Base-by-base conservation (phyloP, 2,888 invertebrate species). In the Chrysotoxum bicinctum region DNA sequence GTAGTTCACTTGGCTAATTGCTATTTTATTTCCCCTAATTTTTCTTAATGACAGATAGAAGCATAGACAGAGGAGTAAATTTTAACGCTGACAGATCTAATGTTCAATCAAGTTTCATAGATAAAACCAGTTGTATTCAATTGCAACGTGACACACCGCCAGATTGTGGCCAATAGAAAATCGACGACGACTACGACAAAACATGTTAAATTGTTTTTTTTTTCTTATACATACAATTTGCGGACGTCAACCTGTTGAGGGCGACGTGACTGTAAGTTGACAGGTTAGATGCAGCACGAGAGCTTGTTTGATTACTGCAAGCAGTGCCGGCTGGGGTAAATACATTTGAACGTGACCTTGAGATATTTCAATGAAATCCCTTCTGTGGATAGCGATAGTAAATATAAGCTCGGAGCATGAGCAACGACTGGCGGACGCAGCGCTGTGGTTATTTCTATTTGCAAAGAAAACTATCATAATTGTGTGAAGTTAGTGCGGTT, bases 291-390 rank as follows among this genome's bases (percentile, higher is more conserved):
- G 10, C 26, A 45, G 76, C 48, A 70, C 62, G 60, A 62, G 60
- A 75, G 35, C n/a, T 37, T 50, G n/a, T 19, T 60, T 60, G 16
- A 74, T 23, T 32, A 56, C 12, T 23, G 45, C 14, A 12, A 37
- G 23, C 19, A 14, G 50, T 6, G 6, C 21, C 5, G 21, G 19
- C 8, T 19, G 50, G 8, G 30, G 21, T 37, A 23, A 52, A 30
- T 16, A 73, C 26, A 56, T 69, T 78, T 78, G 62, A 78, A 83
- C 78, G 56, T 83, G 78, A 78, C 82, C 82, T 83, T 83, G 78
- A 32, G 9, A 10, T 26, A n/a, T 48, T 54, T 62, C 73, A 82
- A 58, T 79, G 54, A 68, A 79, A 66, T 68, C 68, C 45, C 60
- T 68, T 68, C 32, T 73, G 82, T 56, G 73, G 82, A 72, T 43